These are phyloP conservation scores for Lanistes nyassanus DNA, from an alignment of 1,140 invertebrate species.

Conservation along the genomic window DNA sequence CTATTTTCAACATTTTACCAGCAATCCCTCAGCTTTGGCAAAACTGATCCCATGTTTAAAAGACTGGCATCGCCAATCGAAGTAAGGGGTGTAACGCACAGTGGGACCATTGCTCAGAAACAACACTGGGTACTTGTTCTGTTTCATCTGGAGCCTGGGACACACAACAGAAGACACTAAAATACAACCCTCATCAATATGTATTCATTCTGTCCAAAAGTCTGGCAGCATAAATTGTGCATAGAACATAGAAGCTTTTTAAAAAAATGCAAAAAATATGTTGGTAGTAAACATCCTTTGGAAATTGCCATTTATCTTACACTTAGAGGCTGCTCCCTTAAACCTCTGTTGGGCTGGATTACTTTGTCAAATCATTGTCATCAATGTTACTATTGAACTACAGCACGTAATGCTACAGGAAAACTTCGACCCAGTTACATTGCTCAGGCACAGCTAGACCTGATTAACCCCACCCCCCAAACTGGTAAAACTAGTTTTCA, in stretches of 20 bases:
- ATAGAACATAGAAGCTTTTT: neutral
- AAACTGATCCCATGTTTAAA: conserved; percentile 85
- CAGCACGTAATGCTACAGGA: too few relatives aligned
- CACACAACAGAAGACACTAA: neutral
- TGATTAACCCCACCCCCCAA: too few relatives aligned
- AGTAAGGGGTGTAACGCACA: conserved; percentile 82
- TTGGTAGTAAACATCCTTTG: too few relatives aligned
- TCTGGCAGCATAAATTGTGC: neutral
- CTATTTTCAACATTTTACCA: conserved; percentile 39
- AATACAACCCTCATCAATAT: neutral
- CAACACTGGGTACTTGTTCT: conserved; percentile 94
- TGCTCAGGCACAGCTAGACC: too few relatives aligned
- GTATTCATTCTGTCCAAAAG: neutral
- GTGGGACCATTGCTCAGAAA: conserved; percentile 89
- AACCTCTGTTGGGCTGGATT: too few relatives aligned
- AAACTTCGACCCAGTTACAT: too few relatives aligned
- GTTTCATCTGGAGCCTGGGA: conserved; percentile 82
- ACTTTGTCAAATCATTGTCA: too few relatives aligned
- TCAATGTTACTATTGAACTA: too few relatives aligned
- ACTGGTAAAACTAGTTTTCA: too few relatives aligned
- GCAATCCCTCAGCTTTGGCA: conserved; percentile 68
- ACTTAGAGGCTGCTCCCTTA: too few relatives aligned
- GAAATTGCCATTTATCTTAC: too few relatives aligned
- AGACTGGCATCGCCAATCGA: conserved; percentile 82
- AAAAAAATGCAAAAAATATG: neutral